Base-by-base conservation (phyloP, 2,888 invertebrate genomes). In the Acleris cristana region DNA sequence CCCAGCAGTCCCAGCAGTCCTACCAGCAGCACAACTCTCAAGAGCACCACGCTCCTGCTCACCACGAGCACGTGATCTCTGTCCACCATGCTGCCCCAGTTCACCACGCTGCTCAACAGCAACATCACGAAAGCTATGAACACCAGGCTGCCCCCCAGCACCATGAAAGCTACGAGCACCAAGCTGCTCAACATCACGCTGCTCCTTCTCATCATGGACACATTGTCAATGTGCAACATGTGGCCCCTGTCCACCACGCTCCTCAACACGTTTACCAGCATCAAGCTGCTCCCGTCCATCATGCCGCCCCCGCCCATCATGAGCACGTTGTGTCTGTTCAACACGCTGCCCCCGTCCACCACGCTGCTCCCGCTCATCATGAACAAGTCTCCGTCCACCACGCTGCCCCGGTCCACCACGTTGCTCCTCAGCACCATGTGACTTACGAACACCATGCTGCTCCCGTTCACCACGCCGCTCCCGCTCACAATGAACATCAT, bases 151-250 rank as follows among this genome's bases (percentile, higher is more conserved):
- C 69, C 34, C 72, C 77, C 1, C 55, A 45, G 1, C 55, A 61
- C 23, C 70, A 71, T 19, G 69, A 66, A 14, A 68, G 21, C 12
- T 55, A 58, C 26, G 62, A 60, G 16, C 68, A 73, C 40, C 70
- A 71, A 10, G 57, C 52, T 51, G 69, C 69, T 2, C 57, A 57
- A 75, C 51, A 73, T 64, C 77, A 79, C 64, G 77, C 83, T 51
- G 69, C 76, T 64, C 80, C 79, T 44, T 79, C 83, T 65, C 45
- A 52, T 3, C 30, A 49, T 3, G 54, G 54, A 16, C 45, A 45
- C 18, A 18, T 48, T 48, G 48, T 48, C n/a, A n/a, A 16, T 48
- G 48, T 48, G 10, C 64, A 68, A 6, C 70, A 62, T 62, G 30
- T 49, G 3, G 44, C 56, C 19, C 60, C 51, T 4, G 51, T 16